A percentile compares a stretch with the other conserved stretches of the same genome.
These are phyloP conservation scores for Camelus bactrianus DNA, from an alignment of 2,113 vertebrate species.

Conservation along the genomic window DNA sequence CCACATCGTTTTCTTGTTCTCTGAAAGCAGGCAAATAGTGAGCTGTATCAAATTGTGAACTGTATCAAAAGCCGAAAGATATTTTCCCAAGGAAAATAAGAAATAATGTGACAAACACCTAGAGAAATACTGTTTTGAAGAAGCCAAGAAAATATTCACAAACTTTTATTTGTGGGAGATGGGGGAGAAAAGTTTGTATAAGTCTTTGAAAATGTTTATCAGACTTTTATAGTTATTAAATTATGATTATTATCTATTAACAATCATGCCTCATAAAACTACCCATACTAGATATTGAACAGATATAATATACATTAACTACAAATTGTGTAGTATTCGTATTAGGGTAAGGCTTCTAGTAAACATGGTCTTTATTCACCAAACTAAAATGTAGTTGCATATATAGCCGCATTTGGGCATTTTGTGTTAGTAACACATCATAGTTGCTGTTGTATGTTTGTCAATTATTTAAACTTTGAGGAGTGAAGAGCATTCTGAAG, in stretches of 20 bases:
- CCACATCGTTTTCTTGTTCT: conserved; percentile 1
- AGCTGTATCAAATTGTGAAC: conserved; percentile 20
- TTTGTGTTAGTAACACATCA: neutral
- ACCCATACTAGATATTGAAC: neutral
- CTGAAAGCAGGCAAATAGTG: neutral
- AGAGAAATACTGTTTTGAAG: neutral
- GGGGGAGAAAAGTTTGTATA: neutral
- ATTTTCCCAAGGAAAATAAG: conserved; percentile 65
- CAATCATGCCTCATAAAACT: neutral
- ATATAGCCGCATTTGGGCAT: neutral
- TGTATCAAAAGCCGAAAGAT: conserved; percentile 2
- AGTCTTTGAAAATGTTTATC: neutral
- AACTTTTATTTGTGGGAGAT: neutral
- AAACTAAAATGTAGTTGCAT: neutral
- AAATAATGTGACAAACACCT: neutral
- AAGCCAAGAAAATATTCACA: conserved; percentile 22
- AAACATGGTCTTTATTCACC: neutral
- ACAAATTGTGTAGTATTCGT: neutral
- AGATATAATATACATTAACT: neutral
- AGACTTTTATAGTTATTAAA: neutral
- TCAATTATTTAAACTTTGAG: neutral
- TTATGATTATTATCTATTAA: neutral
- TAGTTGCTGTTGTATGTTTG: neutral
- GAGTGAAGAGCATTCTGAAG: neutral
- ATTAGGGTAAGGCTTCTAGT: neutral